A percentile compares a stretch with the other conserved stretches of the same genome.
Conservation (phyloP, 2,888 invertebrate species). For the Colostygia pectinataria region DNA sequence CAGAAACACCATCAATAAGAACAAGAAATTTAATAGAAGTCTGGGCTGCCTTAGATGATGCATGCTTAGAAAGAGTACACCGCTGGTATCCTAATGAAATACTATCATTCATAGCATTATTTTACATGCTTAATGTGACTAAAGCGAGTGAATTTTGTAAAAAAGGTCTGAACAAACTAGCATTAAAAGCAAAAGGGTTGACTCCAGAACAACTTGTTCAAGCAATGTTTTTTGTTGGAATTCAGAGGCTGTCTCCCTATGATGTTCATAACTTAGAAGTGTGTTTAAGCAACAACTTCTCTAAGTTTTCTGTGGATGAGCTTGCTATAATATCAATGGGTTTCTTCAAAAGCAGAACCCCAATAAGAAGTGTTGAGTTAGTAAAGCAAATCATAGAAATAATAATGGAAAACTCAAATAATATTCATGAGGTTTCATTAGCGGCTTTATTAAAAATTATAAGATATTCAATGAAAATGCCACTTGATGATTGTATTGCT, state of each 20-base stretch:
- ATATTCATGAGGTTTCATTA: constrained; percentile 85
- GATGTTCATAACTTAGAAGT: constrained; percentile 87
- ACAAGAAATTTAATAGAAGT: constrained; percentile 84
- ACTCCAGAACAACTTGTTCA: constrained; percentile 85
- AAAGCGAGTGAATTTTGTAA: constrained; percentile 81
- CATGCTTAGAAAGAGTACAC: constrained; percentile 74
- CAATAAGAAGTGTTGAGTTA: constrained; percentile 78
- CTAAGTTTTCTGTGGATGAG: constrained; percentile 85
- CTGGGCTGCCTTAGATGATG: constrained; percentile 87
- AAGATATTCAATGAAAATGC: constrained; percentile 80
- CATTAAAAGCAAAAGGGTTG: constrained; percentile 82
- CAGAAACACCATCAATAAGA: constrained; percentile 73
- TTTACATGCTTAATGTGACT: constrained; percentile 84
- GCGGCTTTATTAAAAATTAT: constrained; percentile 86
- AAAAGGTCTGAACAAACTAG: constrained; percentile 78
- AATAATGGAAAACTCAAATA: constrained; percentile 73
- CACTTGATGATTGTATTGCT: constrained; percentile 58
- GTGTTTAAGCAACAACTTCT: constrained; percentile 74
- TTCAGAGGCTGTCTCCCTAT: constrained; percentile 79
- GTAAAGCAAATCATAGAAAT: constrained; percentile 76
- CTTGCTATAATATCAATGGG: constrained; percentile 88
- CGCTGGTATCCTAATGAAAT: constrained; percentile 80
- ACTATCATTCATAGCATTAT: constrained; percentile 84
- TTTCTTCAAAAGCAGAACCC: constrained; percentile 89
- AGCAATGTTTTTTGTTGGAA: constrained; percentile 86